Evolutionary conservation across 2,113 vertebrate genomes (phyloP).

Genomic region (Piaya cayana): DNA sequence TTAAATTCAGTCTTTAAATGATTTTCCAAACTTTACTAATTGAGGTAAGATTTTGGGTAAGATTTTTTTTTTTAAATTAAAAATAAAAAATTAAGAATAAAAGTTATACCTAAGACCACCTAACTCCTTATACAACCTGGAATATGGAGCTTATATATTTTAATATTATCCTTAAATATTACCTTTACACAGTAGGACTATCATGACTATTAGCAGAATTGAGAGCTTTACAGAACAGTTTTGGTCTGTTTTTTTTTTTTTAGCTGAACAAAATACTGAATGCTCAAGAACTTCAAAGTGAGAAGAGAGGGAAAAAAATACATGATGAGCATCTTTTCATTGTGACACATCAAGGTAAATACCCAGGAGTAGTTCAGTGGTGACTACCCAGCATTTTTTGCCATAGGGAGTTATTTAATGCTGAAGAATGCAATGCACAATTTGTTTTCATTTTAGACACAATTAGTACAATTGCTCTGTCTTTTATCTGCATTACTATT

Average conservation of each 20-base stretch:
- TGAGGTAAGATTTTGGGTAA: not conserved
- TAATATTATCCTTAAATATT: not conserved
- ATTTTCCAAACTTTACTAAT: not conserved
- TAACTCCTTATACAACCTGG: not conserved
- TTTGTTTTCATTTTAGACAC: not conserved
- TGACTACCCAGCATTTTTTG: not conserved
- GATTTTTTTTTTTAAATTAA: not conserved
- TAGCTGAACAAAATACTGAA: conserved; percentile 90
- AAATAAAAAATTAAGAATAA: not conserved
- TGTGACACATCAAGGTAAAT: conserved; percentile 94
- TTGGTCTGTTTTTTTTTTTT: conserved; percentile 57
- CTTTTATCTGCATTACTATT: not conserved
- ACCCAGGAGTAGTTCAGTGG: not conserved
- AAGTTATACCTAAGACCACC: not conserved
- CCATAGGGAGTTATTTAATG: not conserved
- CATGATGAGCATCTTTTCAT: conserved; percentile 98
- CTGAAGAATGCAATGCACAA: not conserved
- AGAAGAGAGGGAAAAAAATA: conserved; percentile 90
- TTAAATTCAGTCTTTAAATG: not conserved
- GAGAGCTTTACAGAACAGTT: not conserved
- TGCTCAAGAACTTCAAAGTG: conserved; percentile 92
- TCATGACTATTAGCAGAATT: not conserved
- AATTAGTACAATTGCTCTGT: not conserved
- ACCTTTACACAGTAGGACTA: not conserved
- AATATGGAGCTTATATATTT: not conserved